Percentiles rank a stretch among this genome's conserved stretches.
These are phyloP conservation scores for Chironomus riparius DNA, from an alignment of 2,888 invertebrate genomes.

Conservation along the genomic window DNA sequence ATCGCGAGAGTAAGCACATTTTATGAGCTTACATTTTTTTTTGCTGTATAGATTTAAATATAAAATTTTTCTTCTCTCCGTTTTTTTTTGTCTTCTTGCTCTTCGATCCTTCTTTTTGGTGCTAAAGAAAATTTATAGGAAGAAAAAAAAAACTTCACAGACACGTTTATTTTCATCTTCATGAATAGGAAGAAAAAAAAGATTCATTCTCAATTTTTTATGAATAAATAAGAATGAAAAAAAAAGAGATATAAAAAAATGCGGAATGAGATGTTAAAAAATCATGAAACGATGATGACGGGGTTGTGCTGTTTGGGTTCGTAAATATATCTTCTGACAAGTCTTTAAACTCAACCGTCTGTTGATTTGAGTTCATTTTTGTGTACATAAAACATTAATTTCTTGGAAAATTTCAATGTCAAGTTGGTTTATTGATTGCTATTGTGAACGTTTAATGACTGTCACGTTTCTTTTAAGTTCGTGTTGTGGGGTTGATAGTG, in stretches of 20 bases:
- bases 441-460: background rate
- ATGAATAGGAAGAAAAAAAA: no score
- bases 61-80: background rate
- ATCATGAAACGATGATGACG: background rate
- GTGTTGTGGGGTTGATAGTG: no score
- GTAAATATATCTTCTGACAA: no score
- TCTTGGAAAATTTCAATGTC: background rate
- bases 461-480: no score
- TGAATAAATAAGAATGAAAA: background rate
- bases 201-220: background rate
- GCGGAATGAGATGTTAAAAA: background rate
- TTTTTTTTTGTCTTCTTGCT: background rate
- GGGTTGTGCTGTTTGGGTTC: background rate
- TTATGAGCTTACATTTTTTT: conserved; percentile 16
- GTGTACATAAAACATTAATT: background rate
- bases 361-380: background rate
- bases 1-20: conserved; percentile 12
- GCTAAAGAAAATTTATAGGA: background rate
- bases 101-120: background rate
- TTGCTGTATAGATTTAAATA: background rate
- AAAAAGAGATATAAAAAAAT: background rate
- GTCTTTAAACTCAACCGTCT: no score
- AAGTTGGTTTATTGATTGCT: background rate
- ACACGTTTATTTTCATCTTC: background rate
- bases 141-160: background rate